Evolutionary conservation across 2,113 vertebrate species (phyloP).

Genomic region (Hystrix cristata): DNA sequence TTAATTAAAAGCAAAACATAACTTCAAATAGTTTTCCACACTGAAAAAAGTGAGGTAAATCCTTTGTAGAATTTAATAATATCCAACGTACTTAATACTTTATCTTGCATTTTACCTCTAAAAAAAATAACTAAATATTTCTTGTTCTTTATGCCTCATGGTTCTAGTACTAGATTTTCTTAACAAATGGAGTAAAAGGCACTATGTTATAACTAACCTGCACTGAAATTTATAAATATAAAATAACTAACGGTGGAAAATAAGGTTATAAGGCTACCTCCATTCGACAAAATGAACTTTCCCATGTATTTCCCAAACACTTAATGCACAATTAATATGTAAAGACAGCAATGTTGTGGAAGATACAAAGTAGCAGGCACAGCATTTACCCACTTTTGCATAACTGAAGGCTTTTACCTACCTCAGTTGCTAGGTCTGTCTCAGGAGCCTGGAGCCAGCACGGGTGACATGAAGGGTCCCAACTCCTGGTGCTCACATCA

Average conservation of each 20-base stretch:
- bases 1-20: constrained; percentile 48
- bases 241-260: constrained; percentile 35
- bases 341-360: background rate
- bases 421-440: background rate
- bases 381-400: background rate
- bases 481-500: background rate
- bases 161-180: background rate
- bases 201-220: background rate
- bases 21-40: constrained; percentile 9
- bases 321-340: background rate
- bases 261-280: background rate
- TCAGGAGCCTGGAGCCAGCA: background rate
- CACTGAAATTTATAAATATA: background rate
- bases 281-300: background rate
- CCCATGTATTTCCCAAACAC: background rate
- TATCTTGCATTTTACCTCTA: background rate
- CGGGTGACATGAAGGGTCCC: background rate
- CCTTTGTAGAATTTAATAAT: background rate
- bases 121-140: background rate
- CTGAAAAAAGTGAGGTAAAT: background rate
- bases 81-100: background rate
- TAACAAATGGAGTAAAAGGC: background rate
- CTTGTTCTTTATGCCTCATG: background rate
- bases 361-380: background rate
- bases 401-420: background rate